These are phyloP conservation scores for Drosophila athabasca DNA, from an alignment of 1,140 invertebrate species.

Conservation along the genomic window DNA sequence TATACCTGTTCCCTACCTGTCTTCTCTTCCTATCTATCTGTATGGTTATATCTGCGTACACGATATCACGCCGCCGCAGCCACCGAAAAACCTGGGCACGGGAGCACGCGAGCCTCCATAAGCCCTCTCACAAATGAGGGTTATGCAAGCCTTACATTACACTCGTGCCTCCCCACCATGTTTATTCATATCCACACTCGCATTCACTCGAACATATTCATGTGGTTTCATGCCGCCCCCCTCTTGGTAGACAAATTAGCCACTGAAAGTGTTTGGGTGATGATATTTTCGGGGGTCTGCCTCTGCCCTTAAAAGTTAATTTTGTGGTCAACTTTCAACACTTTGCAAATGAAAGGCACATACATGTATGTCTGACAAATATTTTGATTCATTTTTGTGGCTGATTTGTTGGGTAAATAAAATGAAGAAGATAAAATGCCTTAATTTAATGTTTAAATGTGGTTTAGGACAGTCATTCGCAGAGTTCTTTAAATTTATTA, in stretches of 20 bases:
- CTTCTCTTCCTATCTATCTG: slow-evolving; percentile 42
- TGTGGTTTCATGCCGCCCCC: slow-evolving; percentile 35
- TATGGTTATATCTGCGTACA: slow-evolving; percentile 59
- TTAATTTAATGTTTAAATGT: too few species aligned
- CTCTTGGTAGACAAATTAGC: slow-evolving; percentile 52
- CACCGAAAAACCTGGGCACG: slow-evolving; percentile 27
- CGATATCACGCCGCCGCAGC: slow-evolving; percentile 60
- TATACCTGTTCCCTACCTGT: slow-evolving; percentile 53
- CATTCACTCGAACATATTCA: slow-evolving; percentile 35
- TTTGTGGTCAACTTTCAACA: slow-evolving; percentile 53
- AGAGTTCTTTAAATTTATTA: too few species aligned
- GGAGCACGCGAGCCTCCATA: slow-evolving; percentile 66
- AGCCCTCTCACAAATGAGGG: slow-evolving; percentile 57
- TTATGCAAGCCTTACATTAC: slow-evolving; percentile 63
- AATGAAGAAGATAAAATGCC: slow-evolving; percentile 3
- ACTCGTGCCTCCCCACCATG: slow-evolving; percentile 45
- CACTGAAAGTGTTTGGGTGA: slow-evolving; percentile 54
- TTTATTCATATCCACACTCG: slow-evolving; percentile 66
- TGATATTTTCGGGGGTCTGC: slow-evolving; percentile 46
- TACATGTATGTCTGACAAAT: slow-evolving; percentile 22
- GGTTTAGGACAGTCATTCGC: too few species aligned
- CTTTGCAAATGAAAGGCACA: slow-evolving; percentile 35
- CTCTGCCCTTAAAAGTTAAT: slow-evolving; percentile 61
- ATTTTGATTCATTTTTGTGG: slow-evolving; percentile 26
- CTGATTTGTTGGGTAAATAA: slow-evolving; percentile 57